Evolutionary conservation across 2,888 invertebrate genomes (phyloP).

Genomic region (Sinhomidia bicolor): DNA sequence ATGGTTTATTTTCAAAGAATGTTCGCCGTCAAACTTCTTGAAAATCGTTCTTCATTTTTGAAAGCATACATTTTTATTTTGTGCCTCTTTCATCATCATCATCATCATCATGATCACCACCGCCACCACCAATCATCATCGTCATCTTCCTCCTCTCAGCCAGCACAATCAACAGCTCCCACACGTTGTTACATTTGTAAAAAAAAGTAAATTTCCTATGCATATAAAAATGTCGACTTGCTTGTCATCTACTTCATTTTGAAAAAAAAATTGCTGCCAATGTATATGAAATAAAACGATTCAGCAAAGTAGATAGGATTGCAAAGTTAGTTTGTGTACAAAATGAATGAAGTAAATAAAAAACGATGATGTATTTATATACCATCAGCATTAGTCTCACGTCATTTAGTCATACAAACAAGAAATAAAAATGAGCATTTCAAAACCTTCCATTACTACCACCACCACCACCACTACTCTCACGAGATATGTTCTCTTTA

Average conservation of each 20-base stretch:
- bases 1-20: conserved; percentile 68
- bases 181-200: neutral
- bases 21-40: conserved; percentile 34
- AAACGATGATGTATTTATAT: conserved; percentile 54
- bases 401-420: conserved; percentile 62
- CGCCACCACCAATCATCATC: neutral
- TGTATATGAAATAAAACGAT: neutral
- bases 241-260: neutral
- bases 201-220: neutral
- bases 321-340: neutral
- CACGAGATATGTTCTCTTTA: conserved; percentile 21
- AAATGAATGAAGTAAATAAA: conserved; percentile 34
- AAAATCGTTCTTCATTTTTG: conserved; percentile 23
- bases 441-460: conserved; percentile 46
- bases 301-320: neutral
- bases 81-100: conserved; percentile 9
- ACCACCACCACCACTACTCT: conserved; percentile 33
- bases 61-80: conserved; percentile 19
- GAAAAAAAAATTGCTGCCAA: neutral
- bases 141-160: too few relatives aligned
- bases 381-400: conserved; percentile 42
- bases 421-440: conserved; percentile 45
- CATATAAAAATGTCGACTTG: neutral
- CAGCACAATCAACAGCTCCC: conserved; percentile 36
- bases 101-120: neutral